Conservation (phyloP, 2,797 vertebrate genomes). For the Halcyon chelicuti region DNA sequence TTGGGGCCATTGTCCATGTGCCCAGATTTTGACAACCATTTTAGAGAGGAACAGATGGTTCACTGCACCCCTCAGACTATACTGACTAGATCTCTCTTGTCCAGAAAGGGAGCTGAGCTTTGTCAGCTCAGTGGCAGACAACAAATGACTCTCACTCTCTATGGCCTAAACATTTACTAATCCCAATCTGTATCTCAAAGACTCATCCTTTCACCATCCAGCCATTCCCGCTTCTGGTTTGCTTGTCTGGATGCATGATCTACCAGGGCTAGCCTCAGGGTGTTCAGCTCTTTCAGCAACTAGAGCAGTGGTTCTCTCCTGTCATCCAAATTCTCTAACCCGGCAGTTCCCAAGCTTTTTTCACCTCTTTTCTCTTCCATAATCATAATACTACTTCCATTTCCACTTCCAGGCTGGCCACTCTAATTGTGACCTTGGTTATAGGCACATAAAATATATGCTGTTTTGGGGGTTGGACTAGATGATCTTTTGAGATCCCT, state of each 20-base stretch:
- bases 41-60: not conserved
- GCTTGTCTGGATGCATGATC: not conserved
- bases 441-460: not conserved
- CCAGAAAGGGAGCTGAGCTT: not conserved
- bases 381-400: not conserved
- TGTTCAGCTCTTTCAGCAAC: not conserved
- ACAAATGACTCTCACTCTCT: too few species aligned
- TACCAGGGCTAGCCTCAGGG: not conserved
- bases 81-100: not conserved
- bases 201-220: not conserved
- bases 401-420: not conserved
- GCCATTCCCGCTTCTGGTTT: not conserved
- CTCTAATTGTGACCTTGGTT: not conserved
- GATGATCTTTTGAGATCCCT: too few species aligned
- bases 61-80: not conserved
- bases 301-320: fast-evolving
- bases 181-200: not conserved
- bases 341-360: not conserved
- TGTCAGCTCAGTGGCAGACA: not conserved
- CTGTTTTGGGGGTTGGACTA: not conserved
- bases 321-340: not conserved
- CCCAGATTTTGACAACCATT: not conserved
- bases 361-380: not conserved
- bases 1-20: not conserved
- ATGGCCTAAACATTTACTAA: not conserved